Conservation (phyloP, 1,140 invertebrate genomes). For the Macrostomum lignano region DNA sequence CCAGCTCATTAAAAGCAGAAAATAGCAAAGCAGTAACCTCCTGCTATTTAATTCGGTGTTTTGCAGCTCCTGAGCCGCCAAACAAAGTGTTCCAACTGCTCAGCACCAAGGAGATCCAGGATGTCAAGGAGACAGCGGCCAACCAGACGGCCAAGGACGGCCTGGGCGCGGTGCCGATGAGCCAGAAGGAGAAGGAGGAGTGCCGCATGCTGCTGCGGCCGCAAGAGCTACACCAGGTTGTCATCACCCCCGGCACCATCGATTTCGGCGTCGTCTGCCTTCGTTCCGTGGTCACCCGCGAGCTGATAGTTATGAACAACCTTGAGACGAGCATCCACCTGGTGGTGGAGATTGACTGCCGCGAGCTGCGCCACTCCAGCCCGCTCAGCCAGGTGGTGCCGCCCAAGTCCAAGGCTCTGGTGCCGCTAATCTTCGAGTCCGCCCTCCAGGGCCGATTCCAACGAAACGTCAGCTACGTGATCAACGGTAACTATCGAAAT, state of each 20-base stretch:
- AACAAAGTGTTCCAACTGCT: slow-evolving; percentile 19
- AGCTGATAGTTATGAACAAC: slow-evolving; percentile 24
- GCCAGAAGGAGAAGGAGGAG: slow-evolving; percentile 16
- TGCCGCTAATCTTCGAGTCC: slow-evolving; percentile 27
- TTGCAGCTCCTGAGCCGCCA: slow-evolving; percentile 15
- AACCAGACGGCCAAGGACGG: no score
- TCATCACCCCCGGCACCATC: slow-evolving; percentile 20
- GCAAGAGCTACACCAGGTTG: slow-evolving; percentile 20
- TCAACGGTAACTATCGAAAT: no score
- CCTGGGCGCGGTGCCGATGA: slow-evolving; percentile 20
- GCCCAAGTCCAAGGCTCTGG: slow-evolving; percentile 18
- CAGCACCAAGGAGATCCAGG: slow-evolving; percentile 21
- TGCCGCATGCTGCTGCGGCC: slow-evolving; percentile 17
- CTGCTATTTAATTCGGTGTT: slow-evolving; percentile 3
- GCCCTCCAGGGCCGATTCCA: slow-evolving; percentile 21
- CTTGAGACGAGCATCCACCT: slow-evolving; percentile 19
- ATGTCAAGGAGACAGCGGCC: no score
- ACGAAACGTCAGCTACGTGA: no score
- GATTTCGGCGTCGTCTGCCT: slow-evolving; percentile 25
- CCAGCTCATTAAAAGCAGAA: neutral
- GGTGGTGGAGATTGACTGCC: slow-evolving; percentile 18
- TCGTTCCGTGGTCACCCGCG: slow-evolving; percentile 14
- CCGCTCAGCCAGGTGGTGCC: slow-evolving; percentile 25
- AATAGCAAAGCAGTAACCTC: neutral
- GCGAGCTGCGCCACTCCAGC: slow-evolving; percentile 22